Base-by-base conservation (phyloP, 2,797 vertebrate species). In the Antennarius maculatus region DNA sequence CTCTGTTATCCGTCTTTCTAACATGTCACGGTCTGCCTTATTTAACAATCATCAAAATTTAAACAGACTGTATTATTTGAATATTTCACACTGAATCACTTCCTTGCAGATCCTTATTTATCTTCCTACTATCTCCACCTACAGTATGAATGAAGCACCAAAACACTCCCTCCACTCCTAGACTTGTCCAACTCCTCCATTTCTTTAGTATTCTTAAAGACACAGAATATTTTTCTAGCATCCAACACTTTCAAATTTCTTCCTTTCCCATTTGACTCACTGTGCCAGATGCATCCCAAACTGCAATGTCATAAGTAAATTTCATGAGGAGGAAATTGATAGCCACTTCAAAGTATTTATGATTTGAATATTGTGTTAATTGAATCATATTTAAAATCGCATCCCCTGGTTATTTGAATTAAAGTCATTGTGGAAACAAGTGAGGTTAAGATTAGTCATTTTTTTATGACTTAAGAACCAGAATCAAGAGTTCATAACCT, bases 141-240 rank as follows among this genome's bases (percentile, higher is more conserved):
- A 48, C 69, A 16, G 16, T 23, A 17, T 61, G 58, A 69, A 65
- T 60, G 56, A 61, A 61, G 42, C 17, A 39, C 45, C 28, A 49
- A 69, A 61, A 42, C 50, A 12, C 67, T 53, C 62, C 66, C 47
- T 75, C 63, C 66, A 62, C 49, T 59, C 66, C 50, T 42, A 72
- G 55, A 56, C 56, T 27, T 13, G 45, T 3, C n/a, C 3, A 54
- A 12, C 43, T 10, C 6, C 11, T 15, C 12, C 42, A 43, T 14
- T 14, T 43, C 12, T 15, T 5, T 14, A 43, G 4, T 15, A 14
- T 43, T 14, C 15, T 43, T 6, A 43, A 43, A 43, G 42, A 12
- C 34, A 34, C 18, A 39, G 4, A 45, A 29, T 48, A 5, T 29
- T 13, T 47, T 15, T 55, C 16, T 23, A 16, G 9, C 6, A 29